A percentile compares a stretch with the other conserved stretches of the same genome.
phyloP scores from a whole-genome alignment of 2,113 vertebrate genomes.

The Heterocephalus glaber region DNA sequence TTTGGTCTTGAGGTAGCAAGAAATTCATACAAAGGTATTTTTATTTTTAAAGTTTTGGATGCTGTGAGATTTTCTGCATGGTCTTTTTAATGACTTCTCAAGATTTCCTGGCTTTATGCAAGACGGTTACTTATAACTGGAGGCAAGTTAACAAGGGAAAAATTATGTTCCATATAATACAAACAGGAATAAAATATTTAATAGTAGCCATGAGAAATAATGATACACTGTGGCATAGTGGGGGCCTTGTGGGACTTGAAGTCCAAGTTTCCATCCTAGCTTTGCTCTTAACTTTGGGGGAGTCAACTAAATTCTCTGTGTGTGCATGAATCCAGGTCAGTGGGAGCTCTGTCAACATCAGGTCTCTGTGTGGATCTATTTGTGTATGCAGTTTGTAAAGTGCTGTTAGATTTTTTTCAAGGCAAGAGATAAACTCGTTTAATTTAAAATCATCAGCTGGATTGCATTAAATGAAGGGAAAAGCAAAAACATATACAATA shows the following conservation, averaged over 20 bases:
- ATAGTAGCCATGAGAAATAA: not conserved
- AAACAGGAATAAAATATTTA: constrained; percentile 64
- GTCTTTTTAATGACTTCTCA: constrained; percentile 59
- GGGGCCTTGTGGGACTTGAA: not conserved
- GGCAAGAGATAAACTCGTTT: constrained; percentile 64
- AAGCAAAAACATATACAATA: constrained; percentile 57
- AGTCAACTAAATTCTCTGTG: not conserved
- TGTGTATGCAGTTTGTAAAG: constrained; percentile 54
- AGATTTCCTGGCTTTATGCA: constrained; percentile 36
- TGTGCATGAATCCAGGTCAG: not conserved
- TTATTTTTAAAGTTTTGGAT: not conserved
- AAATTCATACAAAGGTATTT: not conserved
- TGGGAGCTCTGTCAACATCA: not conserved
- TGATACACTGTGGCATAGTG: not conserved
- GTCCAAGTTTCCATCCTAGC: not conserved
- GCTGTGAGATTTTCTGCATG: not conserved
- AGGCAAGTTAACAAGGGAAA: not conserved
- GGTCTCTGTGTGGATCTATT: constrained; percentile 45
- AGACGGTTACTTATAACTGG: constrained; percentile 40
- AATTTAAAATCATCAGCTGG: constrained; percentile 70
- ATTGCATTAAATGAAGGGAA: constrained; percentile 72
- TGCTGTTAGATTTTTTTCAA: constrained; percentile 57
- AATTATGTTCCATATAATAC: constrained; percentile 30
- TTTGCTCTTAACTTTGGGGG: not conserved
- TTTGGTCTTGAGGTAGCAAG: constrained; percentile 32